Base-by-base conservation (phyloP, 2,888 invertebrate species). In the Leptinotarsa tumamoca region DNA sequence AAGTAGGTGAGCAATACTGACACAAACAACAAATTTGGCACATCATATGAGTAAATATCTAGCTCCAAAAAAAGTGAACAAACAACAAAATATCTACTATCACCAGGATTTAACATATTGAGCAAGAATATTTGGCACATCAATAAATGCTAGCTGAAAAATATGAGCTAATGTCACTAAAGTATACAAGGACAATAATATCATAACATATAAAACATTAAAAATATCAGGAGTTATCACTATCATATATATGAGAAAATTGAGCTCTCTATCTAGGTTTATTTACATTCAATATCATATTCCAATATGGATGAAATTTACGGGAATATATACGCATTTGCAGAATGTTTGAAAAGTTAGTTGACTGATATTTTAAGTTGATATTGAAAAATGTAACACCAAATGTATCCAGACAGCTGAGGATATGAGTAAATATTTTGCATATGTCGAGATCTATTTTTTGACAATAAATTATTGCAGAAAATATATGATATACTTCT, bases 111-210 rank as follows among this genome's bases (percentile, higher is more conserved):
- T 68, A 78, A 75, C 71, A 61, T 61, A 73, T 80, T 81, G 81
- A 81, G 81, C 81, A 81, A 81, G 67, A 76, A 68, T 76, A 74
- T 79, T 82, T 78, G 79, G 80, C 80, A 80, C 79, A 74, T 73
- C 50, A n/a, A 49, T 69, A 68, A 68, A 21, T 52, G 50, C 23
- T 68, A 15, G 17, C 27, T 63, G 21, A 63, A 63, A 63, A 63
- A 63, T 43, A 17, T 15, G 5, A 15, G 15, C 58, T 58, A 58
- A 27, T 43, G 27, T 63, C 43, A 27, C 43, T 1, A n/a, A 43
- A 63, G 33, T n/a, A 43, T n/a, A 33, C 17, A 63, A 63, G 43
- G 5, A 63, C 15, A 63, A 63, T 63, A 33, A 63, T 21, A 43
- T 43, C 63, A 3, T 43, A 43, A 63, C 33, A 33, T 7, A 33